Evolutionary conservation across 1,140 invertebrate genomes (phyloP).

Genomic region (Papilio glaucus): DNA sequence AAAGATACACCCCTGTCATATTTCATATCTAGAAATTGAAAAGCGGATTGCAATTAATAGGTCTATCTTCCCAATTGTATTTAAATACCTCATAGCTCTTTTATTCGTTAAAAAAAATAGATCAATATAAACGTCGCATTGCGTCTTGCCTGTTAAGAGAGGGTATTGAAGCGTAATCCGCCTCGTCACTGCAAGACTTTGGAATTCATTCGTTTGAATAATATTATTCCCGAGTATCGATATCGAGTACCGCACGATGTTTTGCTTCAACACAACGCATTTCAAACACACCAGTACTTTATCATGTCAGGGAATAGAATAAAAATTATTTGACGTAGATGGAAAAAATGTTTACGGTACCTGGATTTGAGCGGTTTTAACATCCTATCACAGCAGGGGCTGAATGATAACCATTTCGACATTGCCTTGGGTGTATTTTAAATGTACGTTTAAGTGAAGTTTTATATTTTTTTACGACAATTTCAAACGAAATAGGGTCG

Average conservation of each 20-base stretch:
- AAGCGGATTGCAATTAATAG: neutral
- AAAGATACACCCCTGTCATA: no score
- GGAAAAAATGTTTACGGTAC: no score
- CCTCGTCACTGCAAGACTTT: conserved; percentile 22
- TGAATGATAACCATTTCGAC: no score
- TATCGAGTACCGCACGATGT: conserved; percentile 12
- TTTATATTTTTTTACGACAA: no score
- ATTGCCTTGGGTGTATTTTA: no score
- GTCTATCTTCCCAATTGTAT: neutral
- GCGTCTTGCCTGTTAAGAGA: conserved; percentile 4
- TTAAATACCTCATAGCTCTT: neutral
- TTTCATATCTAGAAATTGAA: no score
- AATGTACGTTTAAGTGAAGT: no score
- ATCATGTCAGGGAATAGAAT: neutral
- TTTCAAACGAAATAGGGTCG: no score
- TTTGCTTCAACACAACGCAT: conserved; percentile 20
- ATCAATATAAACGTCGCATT: conserved; percentile 21
- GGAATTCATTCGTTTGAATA: conserved; percentile 22
- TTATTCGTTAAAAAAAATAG: conserved; percentile 11
- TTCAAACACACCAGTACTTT: neutral
- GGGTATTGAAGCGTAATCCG: conserved; percentile 18
- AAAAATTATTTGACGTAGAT: neutral
- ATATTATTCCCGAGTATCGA: conserved; percentile 18
- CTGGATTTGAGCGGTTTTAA: no score
- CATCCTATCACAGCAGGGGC: no score